phyloP scores from a whole-genome alignment of 2,797 vertebrate genomes.

The Helostoma temminkii region DNA sequence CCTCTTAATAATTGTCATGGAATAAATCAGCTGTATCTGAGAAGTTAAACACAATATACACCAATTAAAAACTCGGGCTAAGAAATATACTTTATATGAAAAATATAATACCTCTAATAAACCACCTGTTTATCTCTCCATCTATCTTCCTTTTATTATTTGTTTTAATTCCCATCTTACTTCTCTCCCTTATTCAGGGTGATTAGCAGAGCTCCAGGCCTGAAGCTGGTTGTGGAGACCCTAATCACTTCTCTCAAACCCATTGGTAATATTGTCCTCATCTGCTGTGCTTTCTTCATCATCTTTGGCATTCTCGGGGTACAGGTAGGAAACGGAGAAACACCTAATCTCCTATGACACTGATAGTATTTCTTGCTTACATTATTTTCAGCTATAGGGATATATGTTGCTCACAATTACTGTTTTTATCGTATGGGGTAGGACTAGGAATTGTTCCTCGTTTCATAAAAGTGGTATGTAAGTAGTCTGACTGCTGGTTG shows the following conservation, averaged over 20 bases:
- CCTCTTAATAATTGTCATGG: background rate
- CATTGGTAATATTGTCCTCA: conserved; percentile 98
- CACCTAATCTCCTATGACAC: background rate
- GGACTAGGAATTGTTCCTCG: conserved; percentile 7
- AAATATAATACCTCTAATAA: background rate
- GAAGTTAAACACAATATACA: background rate
- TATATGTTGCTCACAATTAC: conserved; percentile 40
- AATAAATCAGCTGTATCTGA: background rate
- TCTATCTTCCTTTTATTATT: background rate
- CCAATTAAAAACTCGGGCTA: background rate
- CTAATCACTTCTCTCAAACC: conserved; percentile 98
- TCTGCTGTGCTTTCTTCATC: conserved; percentile 99
- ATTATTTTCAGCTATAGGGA: conserved; percentile 11
- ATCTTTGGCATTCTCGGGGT: conserved; percentile 99
- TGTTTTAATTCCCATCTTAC: background rate
- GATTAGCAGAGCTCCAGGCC: conserved; percentile 96
- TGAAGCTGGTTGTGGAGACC: conserved; percentile 98
- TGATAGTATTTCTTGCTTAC: background rate
- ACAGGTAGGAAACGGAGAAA: conserved; percentile 86
- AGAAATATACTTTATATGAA: background rate
- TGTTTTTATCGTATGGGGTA: conserved; percentile 26
- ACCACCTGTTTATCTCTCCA: background rate
- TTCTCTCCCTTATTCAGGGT: conserved; percentile 82
- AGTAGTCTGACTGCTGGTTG: conserved; percentile 28
- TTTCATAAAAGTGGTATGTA: conserved; percentile 25